Evolutionary conservation across 2,113 vertebrate genomes (phyloP).

Genomic region (Columba janthina): DNA sequence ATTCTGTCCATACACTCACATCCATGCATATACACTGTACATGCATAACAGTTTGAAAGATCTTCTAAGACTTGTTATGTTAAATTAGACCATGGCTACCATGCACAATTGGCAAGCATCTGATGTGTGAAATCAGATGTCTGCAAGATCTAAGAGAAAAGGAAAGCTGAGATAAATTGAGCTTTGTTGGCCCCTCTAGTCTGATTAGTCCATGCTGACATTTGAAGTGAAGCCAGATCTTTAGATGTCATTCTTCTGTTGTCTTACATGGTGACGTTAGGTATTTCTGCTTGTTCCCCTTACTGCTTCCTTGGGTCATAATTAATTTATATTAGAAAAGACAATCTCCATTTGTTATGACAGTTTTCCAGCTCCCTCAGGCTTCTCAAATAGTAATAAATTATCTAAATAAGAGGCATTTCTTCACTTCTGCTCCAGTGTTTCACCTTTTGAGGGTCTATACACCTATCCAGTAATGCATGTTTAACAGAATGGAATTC

Average conservation of each 20-base stretch:
- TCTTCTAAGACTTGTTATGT: background rate
- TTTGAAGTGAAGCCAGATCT: slow-evolving; percentile 16
- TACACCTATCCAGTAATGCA: background rate
- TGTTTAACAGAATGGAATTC: slow-evolving; percentile 9
- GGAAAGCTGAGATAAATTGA: slow-evolving; percentile 58
- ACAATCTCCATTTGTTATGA: slow-evolving; percentile 45
- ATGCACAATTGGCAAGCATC: slow-evolving; percentile 17
- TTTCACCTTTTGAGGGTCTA: slow-evolving; percentile 8
- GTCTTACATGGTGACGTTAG: background rate
- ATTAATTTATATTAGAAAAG: slow-evolving; percentile 64
- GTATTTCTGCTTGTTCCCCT: slow-evolving; percentile 47
- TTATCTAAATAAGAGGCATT: slow-evolving; percentile 33
- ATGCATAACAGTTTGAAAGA: background rate
- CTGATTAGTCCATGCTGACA: slow-evolving; percentile 59
- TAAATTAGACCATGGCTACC: background rate
- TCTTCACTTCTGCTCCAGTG: background rate
- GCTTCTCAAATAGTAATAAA: slow-evolving; percentile 54
- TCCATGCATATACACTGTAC: too few species aligned
- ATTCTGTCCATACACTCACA: background rate
- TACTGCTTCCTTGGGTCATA: slow-evolving; percentile 38
- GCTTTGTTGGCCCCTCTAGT: slow-evolving; percentile 39
- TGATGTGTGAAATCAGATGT: slow-evolving; percentile 41
- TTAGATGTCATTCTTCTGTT: slow-evolving; percentile 29
- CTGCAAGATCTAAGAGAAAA: slow-evolving; percentile 49
- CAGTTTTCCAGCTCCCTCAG: slow-evolving; percentile 37